Base-by-base conservation (phyloP, 2,113 vertebrate genomes). In the Phrynosoma blainvillii region DNA sequence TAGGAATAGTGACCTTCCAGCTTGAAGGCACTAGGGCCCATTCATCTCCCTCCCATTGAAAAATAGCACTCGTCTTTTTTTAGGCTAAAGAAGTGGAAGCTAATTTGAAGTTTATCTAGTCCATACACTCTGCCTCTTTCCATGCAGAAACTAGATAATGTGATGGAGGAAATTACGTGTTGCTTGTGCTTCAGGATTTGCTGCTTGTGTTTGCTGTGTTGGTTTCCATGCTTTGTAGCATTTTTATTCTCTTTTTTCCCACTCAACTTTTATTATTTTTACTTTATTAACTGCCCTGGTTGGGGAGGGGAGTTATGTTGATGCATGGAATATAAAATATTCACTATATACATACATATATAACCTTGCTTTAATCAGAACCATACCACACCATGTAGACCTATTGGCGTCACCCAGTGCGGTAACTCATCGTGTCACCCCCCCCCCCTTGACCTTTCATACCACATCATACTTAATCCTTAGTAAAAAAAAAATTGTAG, bases 1-100 rank as follows among this genome's bases (percentile, higher is more conserved):
- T 68, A 59, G 0, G 2, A 88, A 83, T 77, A 21, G 79, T 81
- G 78, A 20, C 84, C 76, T 84, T 90, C 54, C 30, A 75, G 54
- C 76, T 66, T 0, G 0, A 2, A 0, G 47, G 0, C 9, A 90
- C 36, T 52, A 25, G 5, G 4, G 27, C 12, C 3, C 27, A 30
- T 70, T 47, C 14, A 30, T 84, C 0, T 21, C 65, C 85, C 59
- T 0, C 76, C 13, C 6, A 20, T 89, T 47, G 0, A 0, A 13
- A 7, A 25, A 9, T 27, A 56, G 42, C 23, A 6, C 5, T 42
- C 20, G 27, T 30, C 0, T n/a, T 3, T 4, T 12, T 3, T 75
- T 16, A 32, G 32, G 13, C 12, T 1, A 40, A 42, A 1, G 21
- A 40, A 40, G 2, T 10, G 36, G 74, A 77, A 77, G 21, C 36